A percentile compares a stretch with the other conserved stretches of the same genome.
Conservation (phyloP, 2,113 vertebrate genomes). For the Oreotrochilus melanogaster region DNA sequence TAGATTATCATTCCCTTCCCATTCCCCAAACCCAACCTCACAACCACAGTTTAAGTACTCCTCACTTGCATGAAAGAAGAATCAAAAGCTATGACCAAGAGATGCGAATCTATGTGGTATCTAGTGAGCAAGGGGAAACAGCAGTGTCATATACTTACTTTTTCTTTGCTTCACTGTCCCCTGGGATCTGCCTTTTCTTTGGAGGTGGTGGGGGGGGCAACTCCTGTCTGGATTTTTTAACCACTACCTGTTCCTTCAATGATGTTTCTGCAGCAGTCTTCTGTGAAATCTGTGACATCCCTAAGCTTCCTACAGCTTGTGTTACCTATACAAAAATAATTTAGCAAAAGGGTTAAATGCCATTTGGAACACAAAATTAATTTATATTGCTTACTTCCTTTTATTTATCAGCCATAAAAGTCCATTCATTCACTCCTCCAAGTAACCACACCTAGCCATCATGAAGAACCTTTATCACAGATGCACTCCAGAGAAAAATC, state of each 20-base stretch:
- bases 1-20: background rate
- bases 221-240: conserved; percentile 77
- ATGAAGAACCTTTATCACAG: background rate
- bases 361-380: background rate
- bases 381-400: background rate
- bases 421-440: background rate
- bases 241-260: conserved; percentile 57
- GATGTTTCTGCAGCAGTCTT: conserved; percentile 74
- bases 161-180: conserved; percentile 84
- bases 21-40: background rate
- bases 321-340: conserved; percentile 81
- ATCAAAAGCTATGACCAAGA: background rate
- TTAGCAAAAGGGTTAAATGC: background rate
- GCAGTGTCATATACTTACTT: conserved; percentile 76
- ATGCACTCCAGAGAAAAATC: background rate
- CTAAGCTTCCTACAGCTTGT: conserved; percentile 85
- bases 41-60: background rate
- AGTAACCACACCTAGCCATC: background rate
- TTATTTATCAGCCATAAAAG: background rate
- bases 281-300: conserved; percentile 81
- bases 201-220: conserved; percentile 83
- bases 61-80: background rate
- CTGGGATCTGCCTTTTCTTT: conserved; percentile 89
- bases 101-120: background rate
- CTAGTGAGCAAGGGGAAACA: background rate